Evolutionary conservation across 2,888 invertebrate genomes (phyloP).

Genomic region (Malthinus seriepunctatus): DNA sequence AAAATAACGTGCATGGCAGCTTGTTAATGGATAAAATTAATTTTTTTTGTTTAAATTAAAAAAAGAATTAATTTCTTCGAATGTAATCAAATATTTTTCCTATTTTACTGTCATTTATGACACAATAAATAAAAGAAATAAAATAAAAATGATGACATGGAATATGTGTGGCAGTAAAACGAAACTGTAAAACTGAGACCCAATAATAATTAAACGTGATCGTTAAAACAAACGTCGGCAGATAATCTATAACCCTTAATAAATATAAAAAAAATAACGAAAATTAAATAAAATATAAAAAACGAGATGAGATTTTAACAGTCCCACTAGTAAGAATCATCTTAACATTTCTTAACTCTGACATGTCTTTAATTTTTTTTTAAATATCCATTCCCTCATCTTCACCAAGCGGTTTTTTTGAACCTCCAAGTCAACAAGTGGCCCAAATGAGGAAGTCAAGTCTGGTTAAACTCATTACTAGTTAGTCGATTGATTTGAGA

Average conservation of each 20-base stretch:
- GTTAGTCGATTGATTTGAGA: neutral
- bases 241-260: constrained; percentile 43
- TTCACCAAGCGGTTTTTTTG: constrained; percentile 35
- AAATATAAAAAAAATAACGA: constrained; percentile 40
- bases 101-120: constrained; percentile 43
- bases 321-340: constrained; percentile 36
- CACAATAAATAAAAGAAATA: constrained; percentile 44
- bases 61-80: constrained; percentile 25
- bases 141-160: constrained; percentile 41
- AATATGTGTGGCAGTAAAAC: constrained; percentile 38
- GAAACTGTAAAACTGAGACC: constrained; percentile 37
- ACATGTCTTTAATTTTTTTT: constrained; percentile 38
- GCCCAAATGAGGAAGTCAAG: no score
- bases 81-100: constrained; percentile 39
- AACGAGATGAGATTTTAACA: constrained; percentile 37
- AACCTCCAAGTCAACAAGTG: neutral
- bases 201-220: constrained; percentile 43
- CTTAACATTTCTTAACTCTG: constrained; percentile 42
- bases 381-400: constrained; percentile 35
- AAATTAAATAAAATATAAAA: constrained; percentile 35
- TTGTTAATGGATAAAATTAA: constrained; percentile 1
- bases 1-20: neutral
- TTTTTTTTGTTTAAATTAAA: constrained; percentile 36
- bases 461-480: no score
- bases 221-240: constrained; percentile 43